Percentiles rank a stretch among this genome's conserved stretches.
These are phyloP conservation scores for Thalassophryne amazonica DNA, from an alignment of 2,797 vertebrate genomes.

Conservation along the genomic window DNA sequence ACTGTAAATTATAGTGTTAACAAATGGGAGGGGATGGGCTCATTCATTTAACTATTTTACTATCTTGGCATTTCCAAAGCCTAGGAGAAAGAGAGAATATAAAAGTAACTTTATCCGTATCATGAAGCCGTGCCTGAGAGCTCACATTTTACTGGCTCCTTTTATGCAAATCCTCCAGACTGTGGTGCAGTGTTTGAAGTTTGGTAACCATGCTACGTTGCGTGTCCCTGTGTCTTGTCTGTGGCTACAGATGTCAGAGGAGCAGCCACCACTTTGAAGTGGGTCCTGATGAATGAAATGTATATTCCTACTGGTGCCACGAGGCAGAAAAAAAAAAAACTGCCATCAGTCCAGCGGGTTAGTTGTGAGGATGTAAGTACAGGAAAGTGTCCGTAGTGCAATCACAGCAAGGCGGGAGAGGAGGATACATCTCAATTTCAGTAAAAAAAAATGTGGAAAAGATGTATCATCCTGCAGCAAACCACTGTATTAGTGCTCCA, in stretches of 20 bases:
- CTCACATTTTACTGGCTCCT: neutral
- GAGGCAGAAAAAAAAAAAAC: conserved; percentile 42
- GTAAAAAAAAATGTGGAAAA: conserved; percentile 40
- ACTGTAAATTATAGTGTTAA: too few species aligned
- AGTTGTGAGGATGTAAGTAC: conserved; percentile 45
- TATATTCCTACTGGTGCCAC: conserved; percentile 41
- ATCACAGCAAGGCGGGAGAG: conserved; percentile 37
- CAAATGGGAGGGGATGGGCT: too few species aligned
- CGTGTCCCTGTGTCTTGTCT: conserved; percentile 34
- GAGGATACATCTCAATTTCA: conserved; percentile 62
- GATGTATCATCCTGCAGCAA: conserved; percentile 24
- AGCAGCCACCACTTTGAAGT: conserved; percentile 56
- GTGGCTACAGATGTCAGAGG: conserved; percentile 31
- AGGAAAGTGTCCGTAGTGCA: conserved; percentile 46
- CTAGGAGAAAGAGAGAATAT: too few species aligned
- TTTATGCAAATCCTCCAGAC: conserved; percentile 28
- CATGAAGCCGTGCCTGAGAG: neutral
- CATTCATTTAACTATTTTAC: too few species aligned
- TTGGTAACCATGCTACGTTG: conserved; percentile 26
- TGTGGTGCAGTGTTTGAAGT: conserved; percentile 25
- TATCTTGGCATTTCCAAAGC: too few species aligned
- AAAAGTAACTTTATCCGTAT: conserved; percentile 4
- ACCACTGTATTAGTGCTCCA: conserved; percentile 31
- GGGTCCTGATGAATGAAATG: conserved; percentile 27
- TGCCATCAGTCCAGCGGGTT: conserved; percentile 26